These are phyloP conservation scores for Novumbra hubbsi DNA, from an alignment of 2,797 vertebrate species.

Conservation along the genomic window DNA sequence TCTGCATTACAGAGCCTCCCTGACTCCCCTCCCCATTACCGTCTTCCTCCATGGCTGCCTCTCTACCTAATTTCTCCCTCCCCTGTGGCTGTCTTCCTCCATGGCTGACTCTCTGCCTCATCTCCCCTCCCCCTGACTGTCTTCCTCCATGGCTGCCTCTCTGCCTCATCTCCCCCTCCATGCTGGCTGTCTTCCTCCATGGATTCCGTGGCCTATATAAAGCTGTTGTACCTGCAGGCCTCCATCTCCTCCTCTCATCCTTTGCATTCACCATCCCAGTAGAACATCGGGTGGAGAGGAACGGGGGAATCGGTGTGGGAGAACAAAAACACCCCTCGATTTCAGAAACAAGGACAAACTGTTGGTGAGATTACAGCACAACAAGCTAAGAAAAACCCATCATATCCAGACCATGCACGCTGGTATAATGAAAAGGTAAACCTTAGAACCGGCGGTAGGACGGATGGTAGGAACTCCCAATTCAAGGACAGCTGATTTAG, in stretches of 20 bases:
- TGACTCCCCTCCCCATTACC: slow-evolving; percentile 67
- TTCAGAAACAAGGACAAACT: neutral
- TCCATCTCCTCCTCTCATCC: slow-evolving; percentile 30
- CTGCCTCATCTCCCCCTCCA: slow-evolving; percentile 68
- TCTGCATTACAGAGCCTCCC: slow-evolving; percentile 59
- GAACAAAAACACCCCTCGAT: neutral
- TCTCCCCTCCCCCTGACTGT: slow-evolving; percentile 58
- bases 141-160: slow-evolving; percentile 72
- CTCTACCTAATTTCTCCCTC: too few species aligned
- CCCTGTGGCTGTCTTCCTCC: slow-evolving; percentile 55
- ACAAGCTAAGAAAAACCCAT: neutral
- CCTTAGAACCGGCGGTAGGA: neutral
- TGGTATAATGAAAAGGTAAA: neutral
- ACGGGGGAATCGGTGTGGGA: neutral
- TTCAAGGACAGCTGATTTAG: neutral
- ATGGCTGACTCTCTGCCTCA: slow-evolving; percentile 66
- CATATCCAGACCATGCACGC: neutral
- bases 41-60: slow-evolving; percentile 30
- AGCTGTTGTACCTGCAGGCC: slow-evolving; percentile 75
- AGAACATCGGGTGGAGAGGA: slow-evolving; percentile 43
- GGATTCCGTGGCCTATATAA: slow-evolving; percentile 82
- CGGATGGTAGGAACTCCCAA: neutral
- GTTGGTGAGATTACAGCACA: neutral
- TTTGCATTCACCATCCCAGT: slow-evolving; percentile 52
- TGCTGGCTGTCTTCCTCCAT: slow-evolving; percentile 60